phyloP scores from a whole-genome alignment of 2,888 invertebrate genomes.

The Taenaris catops region DNA sequence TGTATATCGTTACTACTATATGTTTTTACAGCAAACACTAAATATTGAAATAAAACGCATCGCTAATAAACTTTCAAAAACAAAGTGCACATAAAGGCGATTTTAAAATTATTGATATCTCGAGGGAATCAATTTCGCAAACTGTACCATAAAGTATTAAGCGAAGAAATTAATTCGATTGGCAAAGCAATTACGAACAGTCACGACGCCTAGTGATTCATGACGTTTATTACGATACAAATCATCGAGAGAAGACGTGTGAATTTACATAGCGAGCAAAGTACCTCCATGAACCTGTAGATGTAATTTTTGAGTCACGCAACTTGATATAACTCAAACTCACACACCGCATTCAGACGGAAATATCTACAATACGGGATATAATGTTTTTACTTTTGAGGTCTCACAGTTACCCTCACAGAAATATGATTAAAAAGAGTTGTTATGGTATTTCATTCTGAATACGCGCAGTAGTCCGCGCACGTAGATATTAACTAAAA shows the following conservation, averaged over 20 bases:
- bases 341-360: too few species aligned
- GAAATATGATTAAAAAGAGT: too few species aligned
- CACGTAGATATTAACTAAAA: too few species aligned
- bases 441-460: too few species aligned
- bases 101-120: constrained; percentile 49
- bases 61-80: constrained; percentile 29
- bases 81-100: constrained; percentile 35
- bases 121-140: constrained; percentile 67
- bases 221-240: constrained; percentile 56
- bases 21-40: too few species aligned
- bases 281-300: constrained; percentile 44
- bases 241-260: constrained; percentile 50
- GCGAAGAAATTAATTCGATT: constrained; percentile 71
- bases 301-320: constrained; percentile 10
- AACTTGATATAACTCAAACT: neutral
- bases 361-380: too few species aligned
- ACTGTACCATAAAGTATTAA: constrained; percentile 65
- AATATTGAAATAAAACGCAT: too few species aligned
- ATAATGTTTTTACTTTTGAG: too few species aligned
- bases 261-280: constrained; percentile 57
- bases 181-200: constrained; percentile 71
- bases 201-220: constrained; percentile 71
- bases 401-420: too few species aligned
- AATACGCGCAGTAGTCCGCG: too few species aligned
- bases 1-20: too few species aligned